Evolutionary conservation across 2,797 vertebrate species (phyloP).

Genomic region (Coendou prehensilis): DNA sequence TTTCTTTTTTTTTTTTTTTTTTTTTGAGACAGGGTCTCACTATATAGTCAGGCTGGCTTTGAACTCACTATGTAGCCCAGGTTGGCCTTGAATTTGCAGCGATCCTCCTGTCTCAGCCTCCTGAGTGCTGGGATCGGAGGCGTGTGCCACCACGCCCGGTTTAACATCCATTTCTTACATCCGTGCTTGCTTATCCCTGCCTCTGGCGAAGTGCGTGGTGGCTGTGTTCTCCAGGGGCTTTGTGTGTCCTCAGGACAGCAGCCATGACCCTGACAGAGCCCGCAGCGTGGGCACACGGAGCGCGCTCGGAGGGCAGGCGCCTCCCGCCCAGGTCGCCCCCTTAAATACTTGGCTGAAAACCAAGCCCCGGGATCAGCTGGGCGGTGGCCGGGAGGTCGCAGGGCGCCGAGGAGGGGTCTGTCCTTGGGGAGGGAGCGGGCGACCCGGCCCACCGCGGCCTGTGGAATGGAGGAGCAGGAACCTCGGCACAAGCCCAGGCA

Average conservation of each 20-base stretch:
- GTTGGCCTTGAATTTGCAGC: too few species aligned
- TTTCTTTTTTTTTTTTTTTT: too few species aligned
- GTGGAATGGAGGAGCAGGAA: too few species aligned
- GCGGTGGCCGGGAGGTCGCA: too few species aligned
- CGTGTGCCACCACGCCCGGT: too few species aligned
- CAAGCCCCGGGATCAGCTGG: accelerated
- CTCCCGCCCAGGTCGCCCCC: accelerated
- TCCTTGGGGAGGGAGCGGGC: not conserved
- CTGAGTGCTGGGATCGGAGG: too few species aligned
- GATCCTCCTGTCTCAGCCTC: too few species aligned
- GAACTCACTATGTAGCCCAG: too few species aligned
- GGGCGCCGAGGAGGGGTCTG: not conserved
- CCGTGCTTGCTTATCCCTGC: accelerated
- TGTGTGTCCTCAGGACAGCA: not conserved
- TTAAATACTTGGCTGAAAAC: accelerated
- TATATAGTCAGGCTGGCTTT: too few species aligned
- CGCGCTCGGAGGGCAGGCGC: accelerated
- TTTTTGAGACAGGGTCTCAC: too few species aligned
- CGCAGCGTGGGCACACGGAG: accelerated
- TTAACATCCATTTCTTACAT: not conserved
- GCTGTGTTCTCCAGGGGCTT: not conserved
- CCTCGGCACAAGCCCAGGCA: not conserved
- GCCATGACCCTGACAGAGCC: not conserved
- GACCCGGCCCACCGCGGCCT: not conserved
- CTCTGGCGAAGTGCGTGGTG: not conserved